Evolutionary conservation across 2,113 vertebrate species (phyloP).

Genomic region (Amphilophus citrinellus): DNA sequence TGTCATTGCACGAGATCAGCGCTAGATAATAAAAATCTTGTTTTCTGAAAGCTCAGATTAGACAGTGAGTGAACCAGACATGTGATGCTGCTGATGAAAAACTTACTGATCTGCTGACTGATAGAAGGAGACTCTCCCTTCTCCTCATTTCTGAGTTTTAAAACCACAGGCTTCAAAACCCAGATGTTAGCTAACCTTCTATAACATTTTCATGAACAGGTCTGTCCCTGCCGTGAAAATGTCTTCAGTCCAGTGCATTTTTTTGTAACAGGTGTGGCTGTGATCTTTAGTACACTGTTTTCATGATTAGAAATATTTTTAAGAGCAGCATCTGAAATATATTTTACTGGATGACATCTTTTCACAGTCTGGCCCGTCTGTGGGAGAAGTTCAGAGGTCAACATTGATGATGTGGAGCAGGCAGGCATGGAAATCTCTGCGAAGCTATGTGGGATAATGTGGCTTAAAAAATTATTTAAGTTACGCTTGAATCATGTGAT

Average conservation of each 20-base stretch:
- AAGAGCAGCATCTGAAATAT: background rate
- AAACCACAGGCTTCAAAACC: too few relatives aligned
- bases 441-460: rapidly evolving
- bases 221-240: background rate
- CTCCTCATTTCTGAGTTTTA: too few relatives aligned
- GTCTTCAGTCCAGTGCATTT: background rate
- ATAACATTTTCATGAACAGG: too few relatives aligned
- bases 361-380: background rate
- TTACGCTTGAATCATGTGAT: background rate
- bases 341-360: background rate
- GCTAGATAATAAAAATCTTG: too few relatives aligned
- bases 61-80: too few relatives aligned
- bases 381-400: background rate
- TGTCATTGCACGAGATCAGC: too few relatives aligned
- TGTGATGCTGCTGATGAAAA: too few relatives aligned
- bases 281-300: background rate
- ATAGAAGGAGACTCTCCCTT: too few relatives aligned
- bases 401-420: rapidly evolving
- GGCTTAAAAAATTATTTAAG: background rate
- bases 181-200: too few relatives aligned
- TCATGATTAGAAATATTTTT: background rate
- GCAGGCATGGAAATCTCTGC: background rate
- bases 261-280: background rate
- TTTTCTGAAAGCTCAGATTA: too few relatives aligned
- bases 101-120: too few relatives aligned